Conservation (phyloP, 1,140 invertebrate genomes). For the Dysdera silvatica region DNA sequence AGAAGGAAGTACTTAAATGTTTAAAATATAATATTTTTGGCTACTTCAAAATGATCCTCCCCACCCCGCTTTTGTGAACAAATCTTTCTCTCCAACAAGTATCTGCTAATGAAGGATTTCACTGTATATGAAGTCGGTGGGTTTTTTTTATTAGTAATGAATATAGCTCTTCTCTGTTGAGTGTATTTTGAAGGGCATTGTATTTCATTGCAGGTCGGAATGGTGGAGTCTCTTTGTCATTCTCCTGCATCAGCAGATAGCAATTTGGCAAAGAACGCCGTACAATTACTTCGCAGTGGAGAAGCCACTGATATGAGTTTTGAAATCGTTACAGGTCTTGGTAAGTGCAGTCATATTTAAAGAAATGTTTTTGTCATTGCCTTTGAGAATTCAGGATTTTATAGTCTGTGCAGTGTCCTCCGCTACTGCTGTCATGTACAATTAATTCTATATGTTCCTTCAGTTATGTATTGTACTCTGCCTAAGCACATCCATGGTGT, state of each 20-base stretch:
- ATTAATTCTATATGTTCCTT: too few species aligned
- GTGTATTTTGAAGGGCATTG: background rate
- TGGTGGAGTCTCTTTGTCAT: slow-evolving; percentile 55
- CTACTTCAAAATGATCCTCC: too few species aligned
- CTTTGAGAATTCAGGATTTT: background rate
- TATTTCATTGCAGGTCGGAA: slow-evolving; percentile 50
- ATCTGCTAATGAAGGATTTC: too few species aligned
- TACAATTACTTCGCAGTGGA: slow-evolving; percentile 50
- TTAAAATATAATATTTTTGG: too few species aligned
- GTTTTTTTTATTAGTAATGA: background rate
- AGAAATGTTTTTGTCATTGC: background rate
- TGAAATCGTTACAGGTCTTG: slow-evolving; percentile 49
- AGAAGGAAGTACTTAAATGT: too few species aligned
- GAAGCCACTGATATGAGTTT: slow-evolving; percentile 57
- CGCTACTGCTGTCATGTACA: too few species aligned
- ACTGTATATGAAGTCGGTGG: too few species aligned
- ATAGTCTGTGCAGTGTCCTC: too few species aligned
- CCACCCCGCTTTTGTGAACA: too few species aligned
- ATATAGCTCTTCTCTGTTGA: background rate
- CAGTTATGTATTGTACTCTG: too few species aligned
- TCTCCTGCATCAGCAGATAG: slow-evolving; percentile 52
- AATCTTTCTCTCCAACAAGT: too few species aligned
- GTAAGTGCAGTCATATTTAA: slow-evolving; percentile 36
- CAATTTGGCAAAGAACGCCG: slow-evolving; percentile 50
- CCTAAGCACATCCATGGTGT: too few species aligned